Conservation (phyloP, 2,797 vertebrate species). For the Esox masquinongy region DNA sequence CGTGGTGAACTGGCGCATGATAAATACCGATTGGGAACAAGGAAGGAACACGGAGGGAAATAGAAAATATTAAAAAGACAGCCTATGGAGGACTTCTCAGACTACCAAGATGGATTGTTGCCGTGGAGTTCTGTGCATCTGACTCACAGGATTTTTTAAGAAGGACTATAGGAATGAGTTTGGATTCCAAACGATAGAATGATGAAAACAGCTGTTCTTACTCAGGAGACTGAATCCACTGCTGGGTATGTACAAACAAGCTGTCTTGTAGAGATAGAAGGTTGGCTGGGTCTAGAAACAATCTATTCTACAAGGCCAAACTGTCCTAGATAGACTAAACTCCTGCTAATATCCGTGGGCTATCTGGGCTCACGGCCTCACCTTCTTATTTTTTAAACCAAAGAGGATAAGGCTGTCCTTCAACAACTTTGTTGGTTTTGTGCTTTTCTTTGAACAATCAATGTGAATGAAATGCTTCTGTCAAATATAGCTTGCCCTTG, state of each 20-base stretch:
- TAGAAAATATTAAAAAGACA: not conserved
- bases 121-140: not conserved
- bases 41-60: not conserved
- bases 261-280: not conserved
- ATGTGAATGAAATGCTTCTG: not conserved
- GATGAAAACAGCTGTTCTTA: conserved; percentile 9
- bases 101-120: not conserved
- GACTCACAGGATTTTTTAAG: not conserved
- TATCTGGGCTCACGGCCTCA: not conserved
- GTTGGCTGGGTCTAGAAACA: too few species aligned
- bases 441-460: not conserved
- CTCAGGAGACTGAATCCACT: not conserved
- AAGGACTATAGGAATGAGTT: not conserved
- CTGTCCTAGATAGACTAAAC: not conserved
- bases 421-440: not conserved
- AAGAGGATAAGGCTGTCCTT: not conserved
- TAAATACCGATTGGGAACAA: not conserved
- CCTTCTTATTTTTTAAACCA: not conserved
- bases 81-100: not conserved
- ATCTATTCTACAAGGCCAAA: not conserved
- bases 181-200: not conserved
- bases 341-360: too few species aligned
- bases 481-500: not conserved
- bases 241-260: not conserved
- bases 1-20: not conserved